phyloP scores from a whole-genome alignment of 1,140 invertebrate genomes.

The Pseudoatta argentina region DNA sequence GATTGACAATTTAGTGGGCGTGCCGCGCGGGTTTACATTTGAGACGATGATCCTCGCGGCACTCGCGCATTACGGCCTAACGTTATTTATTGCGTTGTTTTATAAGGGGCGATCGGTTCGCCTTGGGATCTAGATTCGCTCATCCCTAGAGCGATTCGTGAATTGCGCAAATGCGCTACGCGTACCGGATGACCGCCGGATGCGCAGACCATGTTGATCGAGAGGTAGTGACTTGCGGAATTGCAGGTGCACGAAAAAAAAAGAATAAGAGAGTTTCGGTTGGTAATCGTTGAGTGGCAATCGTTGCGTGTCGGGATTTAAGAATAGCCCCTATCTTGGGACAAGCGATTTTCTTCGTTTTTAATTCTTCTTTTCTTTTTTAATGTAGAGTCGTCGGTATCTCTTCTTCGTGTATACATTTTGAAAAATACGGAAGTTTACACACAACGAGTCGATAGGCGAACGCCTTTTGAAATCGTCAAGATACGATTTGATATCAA shows the following conservation, averaged over 20 bases:
- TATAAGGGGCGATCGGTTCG: slow-evolving; percentile 69
- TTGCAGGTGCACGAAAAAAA: slow-evolving; percentile 15
- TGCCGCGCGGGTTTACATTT: slow-evolving; percentile 63
- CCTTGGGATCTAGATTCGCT: slow-evolving; percentile 74
- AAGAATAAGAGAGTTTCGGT: not conserved
- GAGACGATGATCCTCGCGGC: slow-evolving; percentile 70
- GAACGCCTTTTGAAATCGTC: not conserved
- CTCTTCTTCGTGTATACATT: not conserved
- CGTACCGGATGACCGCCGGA: slow-evolving; percentile 34
- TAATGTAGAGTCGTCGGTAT: not conserved
- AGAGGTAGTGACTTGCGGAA: slow-evolving; percentile 48
- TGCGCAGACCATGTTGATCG: slow-evolving; percentile 4
- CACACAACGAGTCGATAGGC: not conserved
- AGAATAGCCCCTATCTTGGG: slow-evolving; percentile 2
- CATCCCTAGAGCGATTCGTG: slow-evolving; percentile 43
- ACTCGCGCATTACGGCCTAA: slow-evolving; percentile 55
- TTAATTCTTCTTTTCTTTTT: not conserved
- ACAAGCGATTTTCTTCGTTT: slow-evolving; percentile 13
- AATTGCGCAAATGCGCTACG: slow-evolving; percentile 45
- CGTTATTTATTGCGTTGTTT: slow-evolving; percentile 74
- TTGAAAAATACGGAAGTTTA: not conserved
- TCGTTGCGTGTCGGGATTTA: not conserved
- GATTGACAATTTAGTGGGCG: slow-evolving; percentile 69
- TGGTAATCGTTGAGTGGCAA: slow-evolving; percentile 11
- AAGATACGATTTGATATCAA: not conserved